Percentiles rank a stretch among this genome's conserved stretches.
Evolutionary conservation across 2,113 vertebrate genomes (phyloP).

Genomic region (Castor canadensis): DNA sequence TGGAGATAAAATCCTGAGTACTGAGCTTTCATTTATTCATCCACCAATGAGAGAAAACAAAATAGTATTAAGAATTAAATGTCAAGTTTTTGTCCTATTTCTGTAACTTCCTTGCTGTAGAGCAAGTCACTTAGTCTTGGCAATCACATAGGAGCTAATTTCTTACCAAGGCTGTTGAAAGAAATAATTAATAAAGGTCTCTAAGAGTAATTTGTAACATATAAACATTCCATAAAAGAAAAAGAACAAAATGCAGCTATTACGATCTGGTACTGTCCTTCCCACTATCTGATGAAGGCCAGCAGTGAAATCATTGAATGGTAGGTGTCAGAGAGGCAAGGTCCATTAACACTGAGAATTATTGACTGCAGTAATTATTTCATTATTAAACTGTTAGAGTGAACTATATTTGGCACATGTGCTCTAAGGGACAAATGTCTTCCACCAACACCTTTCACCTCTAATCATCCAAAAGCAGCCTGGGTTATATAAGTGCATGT

Average conservation of each 20-base stretch:
- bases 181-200: conserved; percentile 50
- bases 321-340: not conserved
- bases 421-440: not conserved
- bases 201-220: conserved; percentile 6
- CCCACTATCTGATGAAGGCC: not conserved
- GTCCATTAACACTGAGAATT: conserved; percentile 7
- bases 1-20: not conserved
- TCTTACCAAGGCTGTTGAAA: conserved; percentile 6
- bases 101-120: not conserved
- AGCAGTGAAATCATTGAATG: not conserved
- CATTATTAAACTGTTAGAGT: not conserved
- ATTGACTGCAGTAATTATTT: not conserved
- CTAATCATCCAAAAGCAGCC: not conserved
- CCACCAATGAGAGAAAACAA: not conserved
- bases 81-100: not conserved
- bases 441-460: not conserved
- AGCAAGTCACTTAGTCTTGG: not conserved
- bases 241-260: not conserved
- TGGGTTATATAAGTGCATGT: not conserved
- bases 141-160: conserved; percentile 21
- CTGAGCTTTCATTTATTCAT: not conserved
- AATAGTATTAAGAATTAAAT: not conserved
- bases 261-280: not conserved
- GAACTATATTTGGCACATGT: not conserved
- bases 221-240: not conserved